phyloP scores from a whole-genome alignment of 2,797 vertebrate species.

The Xiphophorus birchmanni region DNA sequence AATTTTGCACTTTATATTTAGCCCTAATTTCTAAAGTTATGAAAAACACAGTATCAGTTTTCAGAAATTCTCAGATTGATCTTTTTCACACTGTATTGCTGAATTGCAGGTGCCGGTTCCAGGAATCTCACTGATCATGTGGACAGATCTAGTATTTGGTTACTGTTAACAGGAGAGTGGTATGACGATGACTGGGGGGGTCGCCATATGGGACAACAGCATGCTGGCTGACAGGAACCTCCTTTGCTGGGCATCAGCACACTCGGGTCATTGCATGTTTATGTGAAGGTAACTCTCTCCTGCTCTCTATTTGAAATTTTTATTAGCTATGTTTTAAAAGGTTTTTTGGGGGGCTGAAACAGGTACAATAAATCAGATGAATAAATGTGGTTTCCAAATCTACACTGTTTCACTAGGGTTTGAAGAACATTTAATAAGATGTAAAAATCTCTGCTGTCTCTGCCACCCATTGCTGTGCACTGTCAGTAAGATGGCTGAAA shows the following conservation, averaged over 20 bases:
- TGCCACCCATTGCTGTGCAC: background rate
- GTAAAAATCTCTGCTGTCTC: background rate
- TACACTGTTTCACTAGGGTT: background rate
- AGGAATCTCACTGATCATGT: constrained; percentile 25
- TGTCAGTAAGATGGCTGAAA: constrained; percentile 2
- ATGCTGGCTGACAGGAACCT: constrained; percentile 48
- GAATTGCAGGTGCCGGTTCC: constrained; percentile 37
- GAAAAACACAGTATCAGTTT: background rate
- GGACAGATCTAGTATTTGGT: constrained; percentile 42
- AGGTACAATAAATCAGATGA: constrained; percentile 4
- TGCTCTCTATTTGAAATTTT: background rate
- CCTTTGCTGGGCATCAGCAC: constrained; percentile 39
- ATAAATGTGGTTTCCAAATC: background rate
- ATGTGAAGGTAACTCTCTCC: constrained; percentile 32
- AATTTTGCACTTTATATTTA: background rate
- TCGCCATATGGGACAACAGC: constrained; percentile 67
- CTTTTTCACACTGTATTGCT: background rate
- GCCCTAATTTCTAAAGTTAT: background rate
- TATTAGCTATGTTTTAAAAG: background rate
- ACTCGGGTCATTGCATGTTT: constrained; percentile 43
- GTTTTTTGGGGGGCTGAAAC: constrained; percentile 5
- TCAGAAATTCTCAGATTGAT: background rate
- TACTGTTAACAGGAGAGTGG: constrained; percentile 35
- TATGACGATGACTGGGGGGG: constrained; percentile 29
- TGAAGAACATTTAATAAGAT: background rate